Percentiles rank a stretch among this genome's conserved stretches.
phyloP scores from a whole-genome alignment of 2,797 vertebrate genomes.

The Sternarchorhynchus goeldii region DNA sequence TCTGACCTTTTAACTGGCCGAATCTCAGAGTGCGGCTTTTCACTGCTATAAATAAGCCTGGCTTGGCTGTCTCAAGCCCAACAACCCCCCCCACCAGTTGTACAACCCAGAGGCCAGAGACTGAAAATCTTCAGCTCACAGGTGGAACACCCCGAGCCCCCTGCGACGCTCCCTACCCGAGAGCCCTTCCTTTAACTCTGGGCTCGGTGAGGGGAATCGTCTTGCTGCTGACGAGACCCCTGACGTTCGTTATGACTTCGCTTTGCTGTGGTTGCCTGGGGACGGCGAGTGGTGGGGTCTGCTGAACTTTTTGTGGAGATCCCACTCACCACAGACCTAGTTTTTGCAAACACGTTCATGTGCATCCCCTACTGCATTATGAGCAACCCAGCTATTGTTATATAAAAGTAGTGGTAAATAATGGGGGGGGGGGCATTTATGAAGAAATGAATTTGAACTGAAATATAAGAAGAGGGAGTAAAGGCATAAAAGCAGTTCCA shows the following conservation, averaged over 20 bases:
- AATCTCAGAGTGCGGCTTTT: slow-evolving; percentile 1
- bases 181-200: slow-evolving; percentile 14
- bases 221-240: slow-evolving; percentile 2
- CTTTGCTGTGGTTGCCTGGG: neutral
- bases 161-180: neutral
- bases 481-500: neutral
- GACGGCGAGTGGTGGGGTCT: neutral
- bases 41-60: slow-evolving; percentile 34
- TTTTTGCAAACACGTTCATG: neutral
- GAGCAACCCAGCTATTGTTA: neutral
- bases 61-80: neutral
- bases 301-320: slow-evolving; percentile 2
- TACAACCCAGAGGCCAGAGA: neutral
- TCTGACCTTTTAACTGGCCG: slow-evolving; percentile 37
- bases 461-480: no score
- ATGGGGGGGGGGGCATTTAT: no score
- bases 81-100: no score
- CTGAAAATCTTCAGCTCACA: neutral
- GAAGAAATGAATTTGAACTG: no score
- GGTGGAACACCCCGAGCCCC: neutral
- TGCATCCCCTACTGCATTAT: slow-evolving; percentile 1
- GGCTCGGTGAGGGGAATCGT: slow-evolving; percentile 22
- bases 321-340: slow-evolving; percentile 18
- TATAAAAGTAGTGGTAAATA: neutral
- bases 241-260: slow-evolving; percentile 30